Evolutionary conservation across 1,140 invertebrate genomes (phyloP).

Genomic region (Drosophila miranda): DNA sequence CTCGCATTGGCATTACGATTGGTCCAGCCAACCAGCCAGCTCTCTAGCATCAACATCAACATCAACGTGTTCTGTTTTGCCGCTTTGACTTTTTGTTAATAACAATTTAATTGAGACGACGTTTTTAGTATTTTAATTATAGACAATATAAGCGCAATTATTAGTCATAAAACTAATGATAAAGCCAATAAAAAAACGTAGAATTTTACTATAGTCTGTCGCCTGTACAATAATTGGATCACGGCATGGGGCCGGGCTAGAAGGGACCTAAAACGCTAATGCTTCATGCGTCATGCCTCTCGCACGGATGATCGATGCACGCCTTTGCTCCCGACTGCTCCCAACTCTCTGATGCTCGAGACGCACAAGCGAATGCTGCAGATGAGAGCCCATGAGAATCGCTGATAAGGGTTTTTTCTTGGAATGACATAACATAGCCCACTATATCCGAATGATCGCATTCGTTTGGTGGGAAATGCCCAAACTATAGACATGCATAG

Average conservation of each 20-base stretch:
- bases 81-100: conserved; percentile 72
- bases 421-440: conserved; percentile 25
- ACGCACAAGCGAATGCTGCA: too few species aligned
- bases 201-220: conserved; percentile 45
- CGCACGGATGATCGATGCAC: too few species aligned
- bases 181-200: conserved; percentile 66
- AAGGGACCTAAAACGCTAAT: neutral
- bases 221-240: conserved; percentile 58
- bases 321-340: too few species aligned
- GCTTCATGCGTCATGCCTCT: too few species aligned
- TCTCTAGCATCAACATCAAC: conserved; percentile 4
- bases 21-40: conserved; percentile 4
- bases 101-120: conserved; percentile 79
- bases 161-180: conserved; percentile 78
- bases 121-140: conserved; percentile 77
- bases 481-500: neutral
- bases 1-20: conserved; percentile 44
- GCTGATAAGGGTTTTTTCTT: neutral
- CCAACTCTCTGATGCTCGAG: too few species aligned
- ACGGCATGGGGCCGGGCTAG: conserved; percentile 12
- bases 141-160: conserved; percentile 77
- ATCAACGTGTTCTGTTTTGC: conserved; percentile 32
- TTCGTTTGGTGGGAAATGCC: conserved; percentile 35
- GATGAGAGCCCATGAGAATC: too few species aligned
- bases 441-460: conserved; percentile 46